These are phyloP conservation scores for Lutjanus erythropterus DNA, from an alignment of 2,113 vertebrate genomes.

Conservation along the genomic window DNA sequence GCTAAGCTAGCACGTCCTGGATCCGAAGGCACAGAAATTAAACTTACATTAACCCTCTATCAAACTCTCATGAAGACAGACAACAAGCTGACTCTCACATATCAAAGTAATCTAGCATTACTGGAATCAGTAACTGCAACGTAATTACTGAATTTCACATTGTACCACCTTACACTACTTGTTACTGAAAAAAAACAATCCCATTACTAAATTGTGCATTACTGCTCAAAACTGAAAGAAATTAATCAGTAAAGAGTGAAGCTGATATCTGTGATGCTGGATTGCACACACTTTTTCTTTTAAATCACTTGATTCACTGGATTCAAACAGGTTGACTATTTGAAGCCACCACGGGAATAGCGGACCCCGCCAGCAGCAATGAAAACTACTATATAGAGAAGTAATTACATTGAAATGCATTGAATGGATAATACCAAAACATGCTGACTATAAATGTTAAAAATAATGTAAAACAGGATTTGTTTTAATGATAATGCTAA, in stretches of 20 bases:
- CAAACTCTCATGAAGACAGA: background rate
- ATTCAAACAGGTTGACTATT: background rate
- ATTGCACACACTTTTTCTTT: background rate
- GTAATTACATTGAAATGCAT: background rate
- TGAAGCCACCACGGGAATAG: background rate
- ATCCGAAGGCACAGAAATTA: background rate
- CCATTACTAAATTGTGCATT: too few relatives aligned
- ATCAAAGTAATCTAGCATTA: background rate
- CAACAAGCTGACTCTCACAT: background rate
- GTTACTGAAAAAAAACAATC: background rate
- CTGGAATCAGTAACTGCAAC: background rate
- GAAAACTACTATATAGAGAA: background rate
- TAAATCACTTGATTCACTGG: background rate
- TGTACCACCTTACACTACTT: background rate
- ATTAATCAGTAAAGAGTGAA: too few relatives aligned
- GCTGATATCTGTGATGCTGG: too few relatives aligned
- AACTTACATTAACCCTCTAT: background rate
- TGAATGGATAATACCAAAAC: too few relatives aligned
- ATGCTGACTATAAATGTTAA: background rate
- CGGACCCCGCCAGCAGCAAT: too few relatives aligned
- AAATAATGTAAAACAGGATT: background rate
- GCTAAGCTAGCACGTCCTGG: background rate
- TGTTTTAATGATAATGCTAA: background rate
- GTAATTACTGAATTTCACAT: background rate
- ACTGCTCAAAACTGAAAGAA: too few relatives aligned